phyloP scores from a whole-genome alignment of 2,113 vertebrate genomes.

The Ia io region DNA sequence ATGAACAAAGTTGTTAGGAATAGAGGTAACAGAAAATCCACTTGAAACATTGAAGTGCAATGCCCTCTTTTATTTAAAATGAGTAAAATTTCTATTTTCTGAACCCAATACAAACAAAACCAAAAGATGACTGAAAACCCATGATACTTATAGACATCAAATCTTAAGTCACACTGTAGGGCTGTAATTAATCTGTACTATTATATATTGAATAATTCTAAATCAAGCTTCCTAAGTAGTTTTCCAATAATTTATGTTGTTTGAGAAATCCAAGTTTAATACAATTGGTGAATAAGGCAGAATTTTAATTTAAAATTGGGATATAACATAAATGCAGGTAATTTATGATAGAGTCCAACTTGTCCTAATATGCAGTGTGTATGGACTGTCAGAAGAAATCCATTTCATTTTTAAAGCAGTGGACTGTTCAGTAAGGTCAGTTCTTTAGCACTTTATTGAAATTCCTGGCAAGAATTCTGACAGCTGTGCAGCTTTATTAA shows the following conservation, averaged over 20 bases:
- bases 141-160: background rate
- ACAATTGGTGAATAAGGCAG: conserved; percentile 57
- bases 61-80: conserved; percentile 54
- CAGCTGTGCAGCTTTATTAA: conserved; percentile 56
- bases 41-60: background rate
- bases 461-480: conserved; percentile 57
- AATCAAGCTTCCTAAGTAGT: conserved; percentile 39
- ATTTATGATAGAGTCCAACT: conserved; percentile 48
- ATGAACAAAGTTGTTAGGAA: conserved; percentile 66
- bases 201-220: conserved; percentile 50
- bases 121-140: conserved; percentile 7
- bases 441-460: conserved; percentile 50
- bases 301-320: conserved; percentile 68
- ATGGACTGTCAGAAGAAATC: conserved; percentile 38
- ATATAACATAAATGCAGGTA: conserved; percentile 48
- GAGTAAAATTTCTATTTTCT: conserved; percentile 44
- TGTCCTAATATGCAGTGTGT: background rate
- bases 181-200: background rate
- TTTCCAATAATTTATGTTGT: conserved; percentile 45
- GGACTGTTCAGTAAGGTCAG: conserved; percentile 39
- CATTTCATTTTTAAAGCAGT: conserved; percentile 58
- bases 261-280: conserved; percentile 66
- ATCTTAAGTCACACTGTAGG: conserved; percentile 44
- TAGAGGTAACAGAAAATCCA: conserved; percentile 73
- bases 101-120: conserved; percentile 30